Conservation (phyloP, 2,888 invertebrate species). For the Drosophila percnosoma region DNA sequence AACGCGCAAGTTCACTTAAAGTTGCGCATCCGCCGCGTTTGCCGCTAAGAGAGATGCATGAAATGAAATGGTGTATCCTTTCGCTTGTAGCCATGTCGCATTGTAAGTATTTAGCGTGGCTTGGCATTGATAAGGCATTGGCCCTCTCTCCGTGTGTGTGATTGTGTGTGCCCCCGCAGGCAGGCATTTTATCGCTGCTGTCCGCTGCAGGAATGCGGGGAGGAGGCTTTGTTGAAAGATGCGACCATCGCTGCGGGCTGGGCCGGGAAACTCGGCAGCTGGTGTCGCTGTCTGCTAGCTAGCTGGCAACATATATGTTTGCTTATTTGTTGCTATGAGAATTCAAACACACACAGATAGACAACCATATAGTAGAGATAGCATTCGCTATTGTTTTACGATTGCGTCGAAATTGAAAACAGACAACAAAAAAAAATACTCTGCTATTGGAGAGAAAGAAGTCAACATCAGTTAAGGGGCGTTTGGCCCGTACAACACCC, state of each 20-base stretch:
- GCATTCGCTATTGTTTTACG: constrained; percentile 77
- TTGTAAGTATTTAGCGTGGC: constrained; percentile 51
- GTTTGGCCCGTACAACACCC: constrained; percentile 35
- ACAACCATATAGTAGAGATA: constrained; percentile 61
- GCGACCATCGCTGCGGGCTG: constrained; percentile 62
- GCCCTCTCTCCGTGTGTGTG: constrained; percentile 14
- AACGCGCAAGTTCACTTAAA: constrained; percentile 57
- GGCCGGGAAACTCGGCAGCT: constrained; percentile 76
- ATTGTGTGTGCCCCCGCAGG: constrained; percentile 28
- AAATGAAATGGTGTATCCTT: constrained; percentile 61
- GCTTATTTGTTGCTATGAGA: constrained; percentile 71
- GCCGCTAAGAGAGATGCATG: constrained; percentile 58
- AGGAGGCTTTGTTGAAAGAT: constrained; percentile 51
- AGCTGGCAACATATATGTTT: constrained; percentile 36
- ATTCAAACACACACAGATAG: constrained; percentile 39
- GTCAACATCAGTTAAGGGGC: constrained; percentile 41
- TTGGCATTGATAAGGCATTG: constrained; percentile 77
- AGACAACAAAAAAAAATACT: constrained; percentile 26
- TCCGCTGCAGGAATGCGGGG: constrained; percentile 6
- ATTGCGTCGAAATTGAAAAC: constrained; percentile 72
- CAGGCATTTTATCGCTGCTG: constrained; percentile 66
- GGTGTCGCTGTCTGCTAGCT: constrained; percentile 55
- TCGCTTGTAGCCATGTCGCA: constrained; percentile 43
- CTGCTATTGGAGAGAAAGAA: constrained; percentile 33
- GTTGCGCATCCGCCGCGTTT: constrained; percentile 62